Percentiles rank a stretch among this genome's conserved stretches.
These are phyloP conservation scores for Operophtera brumata DNA, from an alignment of 2,888 invertebrate species.

Conservation along the genomic window DNA sequence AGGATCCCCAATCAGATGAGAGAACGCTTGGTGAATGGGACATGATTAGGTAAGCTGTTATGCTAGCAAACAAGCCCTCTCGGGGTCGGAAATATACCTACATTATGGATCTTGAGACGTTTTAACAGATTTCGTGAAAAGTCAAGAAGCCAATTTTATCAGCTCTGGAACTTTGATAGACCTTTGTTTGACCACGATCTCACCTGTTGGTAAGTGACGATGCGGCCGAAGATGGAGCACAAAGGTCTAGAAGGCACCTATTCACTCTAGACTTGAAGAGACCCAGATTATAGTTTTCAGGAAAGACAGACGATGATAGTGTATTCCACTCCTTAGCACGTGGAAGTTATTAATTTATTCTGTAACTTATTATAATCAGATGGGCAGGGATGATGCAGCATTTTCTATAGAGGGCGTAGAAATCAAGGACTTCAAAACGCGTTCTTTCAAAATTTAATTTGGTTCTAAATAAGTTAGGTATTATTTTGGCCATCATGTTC, in stretches of 20 bases:
- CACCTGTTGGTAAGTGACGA: no score
- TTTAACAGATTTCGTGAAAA: slow-evolving; percentile 23
- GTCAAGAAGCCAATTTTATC: not conserved
- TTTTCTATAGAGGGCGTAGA: not conserved
- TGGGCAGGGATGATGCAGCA: not conserved
- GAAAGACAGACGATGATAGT: no score
- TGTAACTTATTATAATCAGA: not conserved
- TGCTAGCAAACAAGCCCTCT: slow-evolving; percentile 26
- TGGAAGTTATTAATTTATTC: not conserved
- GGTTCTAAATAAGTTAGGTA: no score
- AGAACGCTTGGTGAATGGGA: slow-evolving; percentile 31
- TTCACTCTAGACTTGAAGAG: no score
- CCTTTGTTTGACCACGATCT: no score
- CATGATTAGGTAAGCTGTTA: slow-evolving; percentile 38
- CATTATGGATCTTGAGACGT: slow-evolving; percentile 19
- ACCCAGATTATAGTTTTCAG: no score
- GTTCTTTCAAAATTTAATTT: no score
- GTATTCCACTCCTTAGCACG: no score
- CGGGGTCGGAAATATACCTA: slow-evolving; percentile 16
- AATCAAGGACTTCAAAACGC: not conserved
- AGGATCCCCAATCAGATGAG: slow-evolving; percentile 31
- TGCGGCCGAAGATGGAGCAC: no score
- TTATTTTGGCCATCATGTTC: no score
- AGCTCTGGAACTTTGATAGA: no score
- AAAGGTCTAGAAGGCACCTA: no score